A percentile compares a stretch with the other conserved stretches of the same genome.
Conservation (phyloP, 2,888 invertebrate species). For the Catotricha subobsoleta region DNA sequence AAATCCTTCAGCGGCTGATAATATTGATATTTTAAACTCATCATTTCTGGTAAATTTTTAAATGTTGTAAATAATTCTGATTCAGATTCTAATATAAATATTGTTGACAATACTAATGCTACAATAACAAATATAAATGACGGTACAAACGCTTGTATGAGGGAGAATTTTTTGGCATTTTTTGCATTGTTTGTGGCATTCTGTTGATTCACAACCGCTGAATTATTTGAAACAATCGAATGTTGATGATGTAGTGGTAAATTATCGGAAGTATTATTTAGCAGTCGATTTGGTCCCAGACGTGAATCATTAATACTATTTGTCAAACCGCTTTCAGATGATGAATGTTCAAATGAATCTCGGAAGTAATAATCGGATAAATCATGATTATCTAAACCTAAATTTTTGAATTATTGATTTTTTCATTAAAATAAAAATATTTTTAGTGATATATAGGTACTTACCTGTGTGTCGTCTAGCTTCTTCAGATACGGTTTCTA, state of each 20-base stretch:
- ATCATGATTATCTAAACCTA: conserved; percentile 28
- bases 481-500: conserved; percentile 55
- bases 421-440: no score
- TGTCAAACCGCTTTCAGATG: conserved; percentile 52
- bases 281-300: conserved; percentile 6
- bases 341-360: conserved; percentile 62
- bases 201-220: conserved; percentile 16
- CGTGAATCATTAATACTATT: conserved; percentile 15
- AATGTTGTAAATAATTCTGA: conserved; percentile 48
- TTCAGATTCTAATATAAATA: conserved; percentile 64
- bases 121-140: conserved; percentile 57
- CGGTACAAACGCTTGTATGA: conserved; percentile 56
- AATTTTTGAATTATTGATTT: no score
- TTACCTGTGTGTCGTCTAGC: conserved; percentile 15
- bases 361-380: conserved; percentile 50
- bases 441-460: no score
- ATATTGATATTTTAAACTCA: conserved; percentile 56
- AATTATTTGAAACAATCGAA: conserved; percentile 9
- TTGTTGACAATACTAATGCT: conserved; percentile 45
- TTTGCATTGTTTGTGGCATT: conserved; percentile 22
- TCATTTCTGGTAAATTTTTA: conserved; percentile 58
- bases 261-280: conserved; percentile 7
- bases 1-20: conserved; percentile 71
- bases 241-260: conserved; percentile 6
- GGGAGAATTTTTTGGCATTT: conserved; percentile 36